Evolutionary conservation across 2,888 invertebrate genomes (phyloP).

Genomic region (Apomyelois bistriatella): DNA sequence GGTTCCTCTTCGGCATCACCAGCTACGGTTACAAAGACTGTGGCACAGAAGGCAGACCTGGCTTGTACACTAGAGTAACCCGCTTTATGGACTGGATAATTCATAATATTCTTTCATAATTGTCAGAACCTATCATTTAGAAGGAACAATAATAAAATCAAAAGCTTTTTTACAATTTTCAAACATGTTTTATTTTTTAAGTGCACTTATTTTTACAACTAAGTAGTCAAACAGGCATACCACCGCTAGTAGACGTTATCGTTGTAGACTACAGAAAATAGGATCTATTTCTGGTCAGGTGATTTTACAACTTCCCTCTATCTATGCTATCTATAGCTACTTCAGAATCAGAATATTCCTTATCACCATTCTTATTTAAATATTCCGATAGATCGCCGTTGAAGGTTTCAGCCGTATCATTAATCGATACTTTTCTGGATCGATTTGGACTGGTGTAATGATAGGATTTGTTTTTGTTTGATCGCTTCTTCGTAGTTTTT

Average conservation of each 20-base stretch:
- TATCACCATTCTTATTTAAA: slow-evolving; percentile 56
- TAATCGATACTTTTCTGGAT: slow-evolving; percentile 61
- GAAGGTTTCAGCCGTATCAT: slow-evolving; percentile 55
- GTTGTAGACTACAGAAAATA: too few relatives aligned
- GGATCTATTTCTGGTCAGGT: too few relatives aligned
- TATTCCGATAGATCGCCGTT: slow-evolving; percentile 56
- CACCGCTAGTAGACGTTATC: too few relatives aligned
- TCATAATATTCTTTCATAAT: slow-evolving; percentile 10
- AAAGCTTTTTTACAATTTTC: background rate
- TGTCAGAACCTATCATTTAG: too few relatives aligned
- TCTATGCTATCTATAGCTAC: slow-evolving; percentile 42
- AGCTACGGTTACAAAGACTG: slow-evolving; percentile 37
- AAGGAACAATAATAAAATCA: background rate
- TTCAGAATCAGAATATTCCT: slow-evolving; percentile 57
- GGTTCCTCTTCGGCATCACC: slow-evolving; percentile 75
- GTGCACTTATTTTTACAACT: too few relatives aligned
- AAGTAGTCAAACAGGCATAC: too few relatives aligned
- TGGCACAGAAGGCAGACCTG: slow-evolving; percentile 70
- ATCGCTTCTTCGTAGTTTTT: slow-evolving; percentile 50
- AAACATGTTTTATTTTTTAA: background rate
- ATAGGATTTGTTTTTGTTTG: slow-evolving; percentile 40
- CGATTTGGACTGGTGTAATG: slow-evolving; percentile 48
- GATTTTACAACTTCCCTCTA: slow-evolving; percentile 31
- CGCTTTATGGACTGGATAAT: slow-evolving; percentile 80
- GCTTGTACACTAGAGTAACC: slow-evolving; percentile 80